These are phyloP conservation scores for Diceros bicornis DNA, from an alignment of 2,797 vertebrate genomes.

Conservation along the genomic window DNA sequence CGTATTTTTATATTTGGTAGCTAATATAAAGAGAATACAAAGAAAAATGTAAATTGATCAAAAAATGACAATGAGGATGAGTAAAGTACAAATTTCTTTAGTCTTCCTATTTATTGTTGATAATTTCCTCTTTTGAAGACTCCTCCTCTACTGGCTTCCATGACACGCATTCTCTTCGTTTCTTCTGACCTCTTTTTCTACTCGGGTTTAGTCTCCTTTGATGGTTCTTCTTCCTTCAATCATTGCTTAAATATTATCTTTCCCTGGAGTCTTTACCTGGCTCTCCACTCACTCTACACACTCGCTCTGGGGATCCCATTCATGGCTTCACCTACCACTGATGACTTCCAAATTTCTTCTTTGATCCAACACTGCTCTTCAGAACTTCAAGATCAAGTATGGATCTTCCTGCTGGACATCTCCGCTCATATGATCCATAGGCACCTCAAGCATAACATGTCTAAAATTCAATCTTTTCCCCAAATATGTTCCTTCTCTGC, in stretches of 20 bases:
- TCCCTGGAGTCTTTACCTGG: neutral
- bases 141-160: neutral
- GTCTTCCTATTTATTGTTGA: neutral
- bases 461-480: too few relatives aligned
- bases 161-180: neutral
- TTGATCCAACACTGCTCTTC: neutral
- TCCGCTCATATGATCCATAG: fast-evolving
- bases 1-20: neutral
- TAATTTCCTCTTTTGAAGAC: neutral
- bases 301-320: neutral
- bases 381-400: neutral
- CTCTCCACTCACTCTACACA: neutral
- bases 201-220: neutral
- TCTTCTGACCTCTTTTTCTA: neutral
- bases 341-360: neutral
- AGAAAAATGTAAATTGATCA: neutral
- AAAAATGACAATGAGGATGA: neutral
- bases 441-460: neutral
- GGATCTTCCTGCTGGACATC: neutral
- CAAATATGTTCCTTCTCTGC: neutral
- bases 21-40: neutral
- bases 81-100: neutral
- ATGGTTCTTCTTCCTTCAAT: neutral
- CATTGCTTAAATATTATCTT: neutral
- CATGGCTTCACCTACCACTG: neutral